Conservation (phyloP, 2,797 vertebrate species). For the Vipera ursinii region DNA sequence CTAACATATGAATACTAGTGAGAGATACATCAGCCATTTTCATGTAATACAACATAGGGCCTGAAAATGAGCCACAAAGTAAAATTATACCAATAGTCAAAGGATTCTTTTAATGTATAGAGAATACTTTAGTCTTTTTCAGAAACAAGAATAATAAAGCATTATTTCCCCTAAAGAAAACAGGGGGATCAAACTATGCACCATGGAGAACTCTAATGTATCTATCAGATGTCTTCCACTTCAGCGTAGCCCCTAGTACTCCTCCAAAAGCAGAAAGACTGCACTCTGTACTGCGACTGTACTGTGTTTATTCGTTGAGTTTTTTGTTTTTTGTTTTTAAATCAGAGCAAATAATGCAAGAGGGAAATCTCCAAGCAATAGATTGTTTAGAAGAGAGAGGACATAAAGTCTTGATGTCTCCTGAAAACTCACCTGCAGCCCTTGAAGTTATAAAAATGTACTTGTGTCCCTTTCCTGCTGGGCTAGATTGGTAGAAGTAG, state of each 20-base stretch:
- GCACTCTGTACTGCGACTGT: not conserved
- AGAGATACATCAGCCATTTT: not conserved
- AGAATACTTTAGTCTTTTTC: not conserved
- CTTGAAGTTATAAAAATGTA: constrained; percentile 44
- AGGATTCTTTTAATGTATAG: not conserved
- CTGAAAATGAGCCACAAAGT: not conserved
- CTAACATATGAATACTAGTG: not conserved
- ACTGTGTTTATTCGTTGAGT: constrained; percentile 6
- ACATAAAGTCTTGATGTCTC: not conserved
- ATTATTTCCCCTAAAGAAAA: not conserved
- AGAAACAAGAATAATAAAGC: not conserved
- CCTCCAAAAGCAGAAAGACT: constrained; percentile 2
- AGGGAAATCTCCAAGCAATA: constrained; percentile 34
- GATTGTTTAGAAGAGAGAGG: constrained; percentile 15
- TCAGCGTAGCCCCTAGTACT: not conserved
- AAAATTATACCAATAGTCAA: not conserved
- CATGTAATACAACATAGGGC: not conserved
- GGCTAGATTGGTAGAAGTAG: constrained; percentile 37
- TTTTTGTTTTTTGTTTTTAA: not conserved
- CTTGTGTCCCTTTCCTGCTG: constrained; percentile 25
- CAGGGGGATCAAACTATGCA: not conserved
- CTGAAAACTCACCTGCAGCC: constrained; percentile 41
- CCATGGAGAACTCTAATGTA: not conserved
- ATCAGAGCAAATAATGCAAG: constrained; percentile 10
- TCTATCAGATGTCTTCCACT: not conserved